Evolutionary conservation across 2,113 vertebrate genomes (phyloP).

Genomic region (Rhynchomys soricoides): DNA sequence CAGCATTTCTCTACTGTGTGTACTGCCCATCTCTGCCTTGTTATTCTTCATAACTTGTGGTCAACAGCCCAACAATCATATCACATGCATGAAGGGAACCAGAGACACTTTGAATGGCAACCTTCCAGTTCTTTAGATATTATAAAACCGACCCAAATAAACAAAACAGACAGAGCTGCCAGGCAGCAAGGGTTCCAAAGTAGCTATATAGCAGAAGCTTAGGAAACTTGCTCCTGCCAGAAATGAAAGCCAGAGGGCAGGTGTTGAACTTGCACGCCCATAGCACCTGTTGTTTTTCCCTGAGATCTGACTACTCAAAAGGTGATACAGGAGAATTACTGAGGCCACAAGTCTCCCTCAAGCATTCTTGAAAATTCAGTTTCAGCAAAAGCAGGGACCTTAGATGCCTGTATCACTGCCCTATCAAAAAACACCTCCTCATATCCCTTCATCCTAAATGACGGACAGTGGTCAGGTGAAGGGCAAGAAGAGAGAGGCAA

Average conservation of each 20-base stretch:
- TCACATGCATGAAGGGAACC: not conserved
- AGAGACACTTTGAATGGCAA: not conserved
- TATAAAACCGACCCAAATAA: slow-evolving; percentile 57
- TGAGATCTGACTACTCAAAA: not conserved
- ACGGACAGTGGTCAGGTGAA: not conserved
- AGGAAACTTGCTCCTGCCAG: not conserved
- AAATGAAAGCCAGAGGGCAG: not conserved
- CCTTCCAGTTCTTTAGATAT: slow-evolving; percentile 38
- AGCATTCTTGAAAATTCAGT: not conserved
- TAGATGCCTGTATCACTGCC: not conserved
- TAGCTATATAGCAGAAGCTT: not conserved
- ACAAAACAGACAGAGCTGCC: slow-evolving; percentile 39
- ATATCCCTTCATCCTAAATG: not conserved
- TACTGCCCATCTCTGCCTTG: not conserved
- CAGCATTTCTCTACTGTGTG: not conserved
- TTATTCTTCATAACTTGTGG: not conserved
- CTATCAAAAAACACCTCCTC: not conserved
- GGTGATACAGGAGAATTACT: not conserved
- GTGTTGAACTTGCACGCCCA: not conserved
- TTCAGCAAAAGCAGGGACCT: not conserved
- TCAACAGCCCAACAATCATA: not conserved
- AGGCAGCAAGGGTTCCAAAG: slow-evolving; percentile 34
- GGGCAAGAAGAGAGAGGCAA: not conserved
- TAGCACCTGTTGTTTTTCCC: not conserved
- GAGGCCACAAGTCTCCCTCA: not conserved